Percentiles rank a stretch among this genome's conserved stretches.
These are phyloP conservation scores for Metacarcinus magister DNA, from an alignment of 2,888 invertebrate genomes.

Conservation along the genomic window DNA sequence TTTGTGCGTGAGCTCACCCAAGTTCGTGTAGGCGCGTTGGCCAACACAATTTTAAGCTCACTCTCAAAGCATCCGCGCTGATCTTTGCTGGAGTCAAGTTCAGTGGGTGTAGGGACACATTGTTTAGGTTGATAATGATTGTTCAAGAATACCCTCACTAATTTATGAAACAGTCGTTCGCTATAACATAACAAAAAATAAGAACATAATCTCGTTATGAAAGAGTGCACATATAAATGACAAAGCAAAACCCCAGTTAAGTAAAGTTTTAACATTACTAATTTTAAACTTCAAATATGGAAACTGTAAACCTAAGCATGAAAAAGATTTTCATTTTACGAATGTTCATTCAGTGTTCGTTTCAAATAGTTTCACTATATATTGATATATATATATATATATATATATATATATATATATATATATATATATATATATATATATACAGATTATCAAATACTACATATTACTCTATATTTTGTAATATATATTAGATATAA, in stretches of 20 bases:
- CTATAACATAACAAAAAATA: slow-evolving; percentile 28
- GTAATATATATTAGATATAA: no score
- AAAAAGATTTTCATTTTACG: not conserved
- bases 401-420: no score
- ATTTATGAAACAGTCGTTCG: slow-evolving; percentile 48
- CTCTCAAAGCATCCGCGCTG: no score
- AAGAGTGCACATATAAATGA: no score
- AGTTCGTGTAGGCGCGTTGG: no score
- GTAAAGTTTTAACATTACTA: not conserved
- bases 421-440: no score
- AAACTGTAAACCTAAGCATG: not conserved
- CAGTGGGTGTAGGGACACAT: slow-evolving; percentile 33
- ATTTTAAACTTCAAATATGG: not conserved
- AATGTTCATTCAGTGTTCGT: slow-evolving; percentile 43
- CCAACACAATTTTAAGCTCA: no score
- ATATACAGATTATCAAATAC: no score
- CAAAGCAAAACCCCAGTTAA: no score
- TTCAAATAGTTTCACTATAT: slow-evolving; percentile 3
- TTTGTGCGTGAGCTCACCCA: no score
- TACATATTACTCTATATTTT: no score
- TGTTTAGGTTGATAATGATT: slow-evolving; percentile 54
- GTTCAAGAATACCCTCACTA: slow-evolving; percentile 47
- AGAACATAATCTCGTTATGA: no score
- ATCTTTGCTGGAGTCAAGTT: not conserved
- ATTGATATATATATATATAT: not conserved